These are phyloP conservation scores for Beroe forskalii DNA, from an alignment of 37 sponge, comb jelly and placozoan genomes.

Conservation along the genomic window DNA sequence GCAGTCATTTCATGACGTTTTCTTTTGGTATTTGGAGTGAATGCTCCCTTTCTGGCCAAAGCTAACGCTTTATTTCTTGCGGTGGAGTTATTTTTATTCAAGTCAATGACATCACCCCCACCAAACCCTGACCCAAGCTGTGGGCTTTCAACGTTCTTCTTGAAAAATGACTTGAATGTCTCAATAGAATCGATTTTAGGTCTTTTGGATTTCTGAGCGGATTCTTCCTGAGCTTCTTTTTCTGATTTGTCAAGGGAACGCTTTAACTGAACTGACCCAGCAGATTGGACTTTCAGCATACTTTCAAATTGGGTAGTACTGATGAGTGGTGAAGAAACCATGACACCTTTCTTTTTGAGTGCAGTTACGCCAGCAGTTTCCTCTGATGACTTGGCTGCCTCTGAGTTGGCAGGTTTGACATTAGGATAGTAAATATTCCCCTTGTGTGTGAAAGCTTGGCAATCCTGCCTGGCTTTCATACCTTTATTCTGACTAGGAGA, in stretches of 20 bases:
- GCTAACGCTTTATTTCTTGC: not conserved
- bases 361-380: not conserved
- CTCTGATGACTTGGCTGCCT: not conserved
- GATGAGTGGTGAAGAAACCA: slow-evolving; percentile 15
- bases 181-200: not conserved
- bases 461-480: not conserved
- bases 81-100: not conserved
- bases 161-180: not conserved
- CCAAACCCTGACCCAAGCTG: not conserved
- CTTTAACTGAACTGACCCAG: slow-evolving; percentile 31
- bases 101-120: not conserved
- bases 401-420: not conserved
- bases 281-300: not conserved
- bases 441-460: slow-evolving; percentile 16
- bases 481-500: not conserved
- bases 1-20: not conserved
- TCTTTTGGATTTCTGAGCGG: not conserved
- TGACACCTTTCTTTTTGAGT: slow-evolving; percentile 14
- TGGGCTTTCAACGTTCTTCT: not conserved
- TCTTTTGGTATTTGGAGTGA: not conserved
- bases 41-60: slow-evolving; percentile 25
- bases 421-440: slow-evolving; percentile 28
- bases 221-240: not conserved
- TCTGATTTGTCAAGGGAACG: not conserved
- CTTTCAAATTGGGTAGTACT: not conserved